phyloP scores from a whole-genome alignment of 2,113 vertebrate genomes.

The Chamaea fasciata region DNA sequence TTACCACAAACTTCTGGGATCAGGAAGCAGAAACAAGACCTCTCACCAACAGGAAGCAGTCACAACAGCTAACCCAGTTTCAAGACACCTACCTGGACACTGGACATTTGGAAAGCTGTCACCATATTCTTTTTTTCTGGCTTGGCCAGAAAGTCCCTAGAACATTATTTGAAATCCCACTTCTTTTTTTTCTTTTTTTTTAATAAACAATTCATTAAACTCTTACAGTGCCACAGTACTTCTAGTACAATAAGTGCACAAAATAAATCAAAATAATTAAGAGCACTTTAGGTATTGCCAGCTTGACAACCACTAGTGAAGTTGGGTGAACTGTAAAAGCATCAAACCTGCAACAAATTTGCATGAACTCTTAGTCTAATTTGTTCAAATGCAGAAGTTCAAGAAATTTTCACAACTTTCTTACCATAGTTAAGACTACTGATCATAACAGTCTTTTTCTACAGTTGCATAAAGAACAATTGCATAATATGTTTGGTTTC shows the following conservation, averaged over 20 bases:
- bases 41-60: background rate
- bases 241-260: background rate
- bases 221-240: background rate
- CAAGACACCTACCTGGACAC: background rate
- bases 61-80: background rate
- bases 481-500: background rate
- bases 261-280: background rate
- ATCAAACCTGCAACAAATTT: background rate
- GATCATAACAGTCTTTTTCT: background rate
- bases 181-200: background rate
- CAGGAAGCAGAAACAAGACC: background rate
- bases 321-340: background rate
- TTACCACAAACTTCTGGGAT: background rate
- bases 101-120: background rate
- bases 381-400: background rate
- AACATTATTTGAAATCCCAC: background rate
- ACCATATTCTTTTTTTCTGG: background rate
- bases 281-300: background rate
- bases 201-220: background rate
- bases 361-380: background rate
- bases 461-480: background rate
- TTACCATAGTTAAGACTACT: background rate
- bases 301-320: background rate
- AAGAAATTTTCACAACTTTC: background rate
- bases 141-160: background rate